Percentiles rank a stretch among this genome's conserved stretches.
Evolutionary conservation across 2,888 invertebrate genomes (phyloP).

Genomic region (Leptogaster cylindrica): DNA sequence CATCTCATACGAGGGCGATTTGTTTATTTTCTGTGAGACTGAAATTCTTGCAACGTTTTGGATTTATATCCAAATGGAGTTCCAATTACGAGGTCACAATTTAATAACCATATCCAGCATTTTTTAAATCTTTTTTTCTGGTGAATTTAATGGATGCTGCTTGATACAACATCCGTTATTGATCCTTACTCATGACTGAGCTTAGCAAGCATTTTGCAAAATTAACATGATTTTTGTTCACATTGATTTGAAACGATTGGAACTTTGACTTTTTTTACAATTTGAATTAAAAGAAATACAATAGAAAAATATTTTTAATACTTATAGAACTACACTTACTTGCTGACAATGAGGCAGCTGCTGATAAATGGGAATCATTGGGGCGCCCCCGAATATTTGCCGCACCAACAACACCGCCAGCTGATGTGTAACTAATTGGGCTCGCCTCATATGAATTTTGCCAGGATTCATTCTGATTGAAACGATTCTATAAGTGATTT

Average conservation of each 20-base stretch:
- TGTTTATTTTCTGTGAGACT: conserved; percentile 25
- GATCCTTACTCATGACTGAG: neutral
- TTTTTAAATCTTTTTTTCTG: neutral
- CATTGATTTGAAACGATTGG: conserved; percentile 5
- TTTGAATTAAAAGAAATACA: neutral
- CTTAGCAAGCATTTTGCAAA: neutral
- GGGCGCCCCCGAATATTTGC: conserved; percentile 51
- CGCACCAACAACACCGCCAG: conserved; percentile 40
- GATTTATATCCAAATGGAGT: conserved; percentile 15
- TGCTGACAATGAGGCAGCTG: conserved; percentile 74
- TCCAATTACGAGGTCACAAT: conserved; percentile 30
- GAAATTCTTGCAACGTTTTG: conserved; percentile 24
- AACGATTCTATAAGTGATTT: neutral
- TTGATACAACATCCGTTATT: too few relatives aligned
- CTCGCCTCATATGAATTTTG: conserved; percentile 54
- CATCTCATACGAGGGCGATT: conserved; percentile 18
- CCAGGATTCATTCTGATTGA: conserved; percentile 55
- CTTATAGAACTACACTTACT: conserved; percentile 68
- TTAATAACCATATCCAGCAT: conserved; percentile 9
- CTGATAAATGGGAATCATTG: conserved; percentile 64
- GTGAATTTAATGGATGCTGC: neutral
- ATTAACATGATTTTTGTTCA: too few relatives aligned
- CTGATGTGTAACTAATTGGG: conserved; percentile 56
- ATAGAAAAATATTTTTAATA: too few relatives aligned
- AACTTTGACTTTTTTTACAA: neutral